Percentiles rank a stretch among this genome's conserved stretches.
phyloP scores from a whole-genome alignment of 2,797 vertebrate species.

The Pampus argenteus region DNA sequence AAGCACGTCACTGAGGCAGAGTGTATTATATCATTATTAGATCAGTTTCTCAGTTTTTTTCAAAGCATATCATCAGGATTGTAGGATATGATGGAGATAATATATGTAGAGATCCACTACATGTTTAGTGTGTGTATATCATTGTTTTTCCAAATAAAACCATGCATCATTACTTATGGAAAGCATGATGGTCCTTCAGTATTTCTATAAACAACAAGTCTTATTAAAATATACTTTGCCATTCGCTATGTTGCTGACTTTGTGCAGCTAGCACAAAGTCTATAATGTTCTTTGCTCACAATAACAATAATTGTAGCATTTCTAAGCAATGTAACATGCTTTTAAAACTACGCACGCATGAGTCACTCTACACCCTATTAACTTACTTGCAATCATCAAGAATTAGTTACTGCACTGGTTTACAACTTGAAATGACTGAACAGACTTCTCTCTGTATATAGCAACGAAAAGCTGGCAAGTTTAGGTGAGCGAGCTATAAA shows the following conservation, averaged over 20 bases:
- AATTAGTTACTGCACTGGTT: conserved; percentile 24
- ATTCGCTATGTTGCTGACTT: background rate
- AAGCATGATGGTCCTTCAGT: background rate
- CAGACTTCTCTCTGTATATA: conserved; percentile 51
- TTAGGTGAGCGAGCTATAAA: conserved; percentile 74
- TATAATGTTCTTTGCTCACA: conserved; percentile 10
- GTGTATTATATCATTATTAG: background rate
- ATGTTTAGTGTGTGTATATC: background rate
- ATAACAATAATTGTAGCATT: conserved; percentile 9
- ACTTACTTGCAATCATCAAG: conserved; percentile 23
- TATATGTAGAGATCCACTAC: background rate
- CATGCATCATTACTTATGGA: background rate
- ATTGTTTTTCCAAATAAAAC: background rate
- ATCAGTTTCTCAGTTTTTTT: background rate
- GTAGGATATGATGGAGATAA: background rate
- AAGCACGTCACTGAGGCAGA: background rate
- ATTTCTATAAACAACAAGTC: background rate
- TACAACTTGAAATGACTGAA: conserved; percentile 48
- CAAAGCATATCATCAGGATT: background rate
- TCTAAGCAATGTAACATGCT: background rate
- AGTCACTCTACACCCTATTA: conserved; percentile 20
- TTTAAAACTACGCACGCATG: conserved; percentile 18
- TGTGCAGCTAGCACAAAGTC: background rate
- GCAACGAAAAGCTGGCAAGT: conserved; percentile 54
- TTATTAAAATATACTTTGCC: background rate